Conservation (phyloP, 2,113 vertebrate species). For the Marcusenius ussheri region DNA sequence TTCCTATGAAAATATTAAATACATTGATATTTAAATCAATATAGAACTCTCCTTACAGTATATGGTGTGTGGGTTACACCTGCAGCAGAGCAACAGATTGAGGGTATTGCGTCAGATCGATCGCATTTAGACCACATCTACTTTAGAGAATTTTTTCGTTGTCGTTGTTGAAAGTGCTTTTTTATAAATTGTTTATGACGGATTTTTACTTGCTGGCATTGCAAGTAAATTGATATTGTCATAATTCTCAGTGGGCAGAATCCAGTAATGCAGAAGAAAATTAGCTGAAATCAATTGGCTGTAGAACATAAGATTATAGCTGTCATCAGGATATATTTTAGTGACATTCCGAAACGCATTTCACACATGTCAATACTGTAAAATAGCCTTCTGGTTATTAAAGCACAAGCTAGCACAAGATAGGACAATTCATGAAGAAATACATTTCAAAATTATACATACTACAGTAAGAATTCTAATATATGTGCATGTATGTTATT, state of each 20-base stretch:
- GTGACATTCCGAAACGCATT: constrained; percentile 10
- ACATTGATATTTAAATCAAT: not conserved
- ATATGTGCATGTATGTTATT: not conserved
- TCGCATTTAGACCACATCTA: not conserved
- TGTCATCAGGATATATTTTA: constrained; percentile 13
- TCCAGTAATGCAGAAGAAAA: constrained; percentile 14
- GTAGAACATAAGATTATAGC: constrained; percentile 17
- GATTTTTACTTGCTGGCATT: not conserved
- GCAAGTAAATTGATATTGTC: constrained; percentile 12
- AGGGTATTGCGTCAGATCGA: not conserved
- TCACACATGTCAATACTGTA: constrained; percentile 23
- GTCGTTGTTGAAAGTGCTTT: not conserved
- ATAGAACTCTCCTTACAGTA: not conserved
- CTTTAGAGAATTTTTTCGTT: not conserved
- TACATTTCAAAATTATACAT: constrained; percentile 5
- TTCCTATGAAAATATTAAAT: not conserved
- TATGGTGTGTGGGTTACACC: not conserved
- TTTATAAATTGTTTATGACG: not conserved
- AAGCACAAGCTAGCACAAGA: not conserved
- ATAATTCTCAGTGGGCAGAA: constrained; percentile 9
- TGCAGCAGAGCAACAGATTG: not conserved
- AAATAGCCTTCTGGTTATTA: constrained; percentile 2
- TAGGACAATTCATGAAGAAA: not conserved
- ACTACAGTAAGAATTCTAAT: constrained; percentile 7
- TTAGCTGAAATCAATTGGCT: constrained; percentile 22